These are phyloP conservation scores for Gobius niger DNA, from an alignment of 2,113 vertebrate species.

Conservation along the genomic window DNA sequence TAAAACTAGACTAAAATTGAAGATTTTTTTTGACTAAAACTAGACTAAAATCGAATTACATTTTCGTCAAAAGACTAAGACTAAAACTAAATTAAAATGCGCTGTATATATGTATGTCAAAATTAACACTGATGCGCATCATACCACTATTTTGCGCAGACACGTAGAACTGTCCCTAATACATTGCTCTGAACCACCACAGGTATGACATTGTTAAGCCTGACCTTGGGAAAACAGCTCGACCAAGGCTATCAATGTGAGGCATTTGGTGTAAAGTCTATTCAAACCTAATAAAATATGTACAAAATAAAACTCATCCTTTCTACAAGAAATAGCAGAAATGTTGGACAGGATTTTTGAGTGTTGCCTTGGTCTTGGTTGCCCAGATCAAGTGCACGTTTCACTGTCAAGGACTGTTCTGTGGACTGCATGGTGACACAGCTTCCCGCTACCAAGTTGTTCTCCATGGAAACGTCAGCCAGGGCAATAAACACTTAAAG, in stretches of 20 bases:
- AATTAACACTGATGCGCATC: too few relatives aligned
- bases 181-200: too few relatives aligned
- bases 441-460: slow-evolving; percentile 29
- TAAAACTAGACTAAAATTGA: too few relatives aligned
- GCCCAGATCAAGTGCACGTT: slow-evolving; percentile 22
- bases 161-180: too few relatives aligned
- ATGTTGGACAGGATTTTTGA: slow-evolving; percentile 2
- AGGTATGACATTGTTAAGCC: neutral
- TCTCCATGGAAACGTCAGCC: slow-evolving; percentile 32
- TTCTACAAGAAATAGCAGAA: neutral
- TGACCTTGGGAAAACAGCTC: neutral
- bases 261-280: neutral
- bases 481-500: slow-evolving; percentile 9
- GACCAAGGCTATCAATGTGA: neutral
- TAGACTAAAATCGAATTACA: too few relatives aligned
- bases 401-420: slow-evolving; percentile 21
- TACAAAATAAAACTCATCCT: neutral
- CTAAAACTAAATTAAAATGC: too few relatives aligned
- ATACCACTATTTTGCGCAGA: too few relatives aligned
- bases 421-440: slow-evolving; percentile 15
- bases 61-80: too few relatives aligned
- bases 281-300: neutral
- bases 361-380: slow-evolving; percentile 2
- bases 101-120: too few relatives aligned
- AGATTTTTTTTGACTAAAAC: too few relatives aligned